Base-by-base conservation (phyloP, 1,140 invertebrate species). In the Brachionus plicatilis region DNA sequence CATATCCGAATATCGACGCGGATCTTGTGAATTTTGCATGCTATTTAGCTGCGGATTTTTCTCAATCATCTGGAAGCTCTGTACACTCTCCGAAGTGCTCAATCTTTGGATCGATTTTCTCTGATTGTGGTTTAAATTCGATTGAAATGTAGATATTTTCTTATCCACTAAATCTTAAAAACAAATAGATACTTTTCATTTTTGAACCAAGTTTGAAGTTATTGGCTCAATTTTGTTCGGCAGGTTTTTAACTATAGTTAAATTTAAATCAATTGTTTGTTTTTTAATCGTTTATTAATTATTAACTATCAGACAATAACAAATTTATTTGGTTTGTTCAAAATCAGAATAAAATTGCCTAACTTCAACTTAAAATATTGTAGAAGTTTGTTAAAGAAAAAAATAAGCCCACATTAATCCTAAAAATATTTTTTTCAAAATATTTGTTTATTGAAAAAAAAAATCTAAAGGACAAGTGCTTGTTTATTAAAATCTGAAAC, bases 131-230 rank as follows among this genome's bases (percentile, higher is more conserved):
- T n/a, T 41, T 72, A 43, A 72, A 41, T 43, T 43, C 0, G 68
- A 72, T n/a, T 72, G 68, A 72, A 72, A 72, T 41, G 68, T 45
- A 17, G 68, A 72, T 72, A 72, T 20, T 43, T 72, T 72, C 37
- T 43, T 72, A 17, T 72, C 68, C 5, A 72, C 37, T n/a, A 72
- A 72, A 72, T 72, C 68, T 72, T 72, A 20, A 60, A 60, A 53
- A 14, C 3, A n/a, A 53, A n/a, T 53, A 50, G 2, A 50, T 9
- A 12, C n/a, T 53, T 0, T 14, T 14, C 1, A 7, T 37, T 37
- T 37, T 37, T 37, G 47, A 53, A 17, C 47, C 8, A 53, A 53
- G n/a, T 53, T 53, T 53, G 17, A 17, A 1, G 47, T 7, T 14
- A 53, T n/a, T n/a, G 5, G 7, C 20, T 24, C 5, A 60, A 24